Evolutionary conservation across 2,113 vertebrate genomes (phyloP), one percentile per base, ranked within the genome.

Genomic region (Peucedramus taeniatus): DNA sequence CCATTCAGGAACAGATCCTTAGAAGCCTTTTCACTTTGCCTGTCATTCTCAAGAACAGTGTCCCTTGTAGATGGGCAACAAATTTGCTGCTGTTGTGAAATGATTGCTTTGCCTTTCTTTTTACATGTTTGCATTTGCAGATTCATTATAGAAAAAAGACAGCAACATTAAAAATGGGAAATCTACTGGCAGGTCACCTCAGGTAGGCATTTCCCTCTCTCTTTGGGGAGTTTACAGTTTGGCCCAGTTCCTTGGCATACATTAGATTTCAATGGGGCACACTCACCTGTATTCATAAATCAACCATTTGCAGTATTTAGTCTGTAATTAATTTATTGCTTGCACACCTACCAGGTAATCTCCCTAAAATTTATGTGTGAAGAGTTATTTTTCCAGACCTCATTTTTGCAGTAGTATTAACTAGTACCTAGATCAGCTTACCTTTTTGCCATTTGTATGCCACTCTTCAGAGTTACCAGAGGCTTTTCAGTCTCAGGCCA

Each of bases 401-500:
- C 28, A 27, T 39, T 54, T 68, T 56, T 72, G 27, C 14, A 28
- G 22, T 7, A 50, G 6, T 21, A 30, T 59, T 44, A 80, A 77
- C 4, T 30, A 65, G 26, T 60, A 39, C 15, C 22, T 78, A 45
- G 5, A 60, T 33, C 31, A 51, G 31, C 97, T 97, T 98, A 99
- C 99, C 98, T 87, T 91, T 95, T 98, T 82, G 97, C 94, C 77
- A 98, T 94, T 90, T 97, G 97, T 85, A 99, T 85, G 61, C 89
- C 94, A 37, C 37, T 83, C 57, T 61, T 95, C 40, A 93, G 76
- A 61, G 92, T 97, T 71, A 97, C 18, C 80, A 87, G 92, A 45
- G 98, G 86, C 20, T 83, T 96, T 94, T 99, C 98, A 7, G 98
- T 99, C 94, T 99, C 99, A 70, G 99, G 99, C 99, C 99, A 99